A percentile compares a stretch with the other conserved stretches of the same genome.
These are phyloP conservation scores for Holacanthus passer DNA, from an alignment of 2,113 vertebrate genomes.

Conservation along the genomic window DNA sequence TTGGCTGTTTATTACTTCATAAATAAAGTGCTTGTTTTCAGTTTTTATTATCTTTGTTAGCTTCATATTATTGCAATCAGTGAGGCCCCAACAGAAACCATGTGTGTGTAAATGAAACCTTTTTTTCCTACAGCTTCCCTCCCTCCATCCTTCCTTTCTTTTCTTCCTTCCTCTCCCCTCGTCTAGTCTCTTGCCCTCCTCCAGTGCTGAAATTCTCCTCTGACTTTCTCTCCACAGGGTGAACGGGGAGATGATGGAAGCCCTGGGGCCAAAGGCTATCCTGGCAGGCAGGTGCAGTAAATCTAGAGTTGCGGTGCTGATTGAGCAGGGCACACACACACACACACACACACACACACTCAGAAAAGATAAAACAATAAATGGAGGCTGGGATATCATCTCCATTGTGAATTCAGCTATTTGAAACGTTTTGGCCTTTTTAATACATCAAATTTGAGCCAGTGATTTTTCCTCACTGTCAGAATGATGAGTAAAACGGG, in stretches of 20 bases:
- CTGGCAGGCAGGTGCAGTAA: conserved; percentile 99
- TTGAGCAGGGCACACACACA: conserved; percentile 60
- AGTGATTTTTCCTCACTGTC: conserved; percentile 21
- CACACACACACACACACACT: conserved; percentile 4
- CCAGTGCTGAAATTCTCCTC: conserved; percentile 32
- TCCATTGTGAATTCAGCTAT: conserved; percentile 24
- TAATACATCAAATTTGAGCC: conserved; percentile 33
- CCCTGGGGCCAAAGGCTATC: conserved; percentile 99
- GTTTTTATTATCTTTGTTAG: neutral
- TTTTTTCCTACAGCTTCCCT: conserved; percentile 8
- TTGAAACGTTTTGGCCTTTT: conserved; percentile 12
- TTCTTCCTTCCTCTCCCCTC: neutral
- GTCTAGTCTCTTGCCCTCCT: neutral
- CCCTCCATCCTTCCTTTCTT: conserved; percentile 40
- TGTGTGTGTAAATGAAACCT: neutral
- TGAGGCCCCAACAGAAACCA: conserved; percentile 27
- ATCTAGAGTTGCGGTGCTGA: conserved; percentile 90
- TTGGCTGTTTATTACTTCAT: conserved; percentile 16
- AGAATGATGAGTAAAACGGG: conserved; percentile 16
- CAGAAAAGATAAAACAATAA: conserved; percentile 15
- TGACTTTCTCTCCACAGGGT: conserved; percentile 86
- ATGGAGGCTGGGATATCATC: neutral
- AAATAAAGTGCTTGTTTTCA: conserved; percentile 8
- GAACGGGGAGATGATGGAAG: conserved; percentile 91
- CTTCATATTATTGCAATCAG: conserved; percentile 7